Percentiles rank a stretch among this genome's conserved stretches.
phyloP scores from a whole-genome alignment of 2,888 invertebrate genomes.

The Ligdia adustata region DNA sequence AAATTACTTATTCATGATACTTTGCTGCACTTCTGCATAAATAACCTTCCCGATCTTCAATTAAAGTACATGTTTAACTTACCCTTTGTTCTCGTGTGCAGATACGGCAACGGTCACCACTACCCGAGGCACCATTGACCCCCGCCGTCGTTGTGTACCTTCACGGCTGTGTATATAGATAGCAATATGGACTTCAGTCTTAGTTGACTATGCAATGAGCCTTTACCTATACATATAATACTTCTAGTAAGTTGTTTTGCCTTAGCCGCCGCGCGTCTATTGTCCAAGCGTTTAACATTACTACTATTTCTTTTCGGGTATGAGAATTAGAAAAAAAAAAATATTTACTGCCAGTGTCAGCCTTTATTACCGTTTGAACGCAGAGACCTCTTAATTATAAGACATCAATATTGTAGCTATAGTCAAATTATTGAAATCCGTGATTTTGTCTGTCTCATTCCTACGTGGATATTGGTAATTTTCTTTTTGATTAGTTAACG shows the following conservation, averaged over 20 bases:
- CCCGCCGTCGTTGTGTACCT: constrained; percentile 47
- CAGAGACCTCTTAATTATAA: constrained; percentile 32
- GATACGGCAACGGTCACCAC: constrained; percentile 73
- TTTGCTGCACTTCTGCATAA: no score
- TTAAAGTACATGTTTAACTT: no score
- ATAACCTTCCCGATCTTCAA: no score
- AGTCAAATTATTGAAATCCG: constrained; percentile 39
- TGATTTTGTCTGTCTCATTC: constrained; percentile 31
- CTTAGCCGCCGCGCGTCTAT: constrained; percentile 30
- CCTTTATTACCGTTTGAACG: constrained; percentile 45
- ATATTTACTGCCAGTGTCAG: constrained; percentile 54
- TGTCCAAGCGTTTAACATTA: constrained; percentile 30
- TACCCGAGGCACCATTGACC: constrained; percentile 79
- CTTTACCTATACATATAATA: constrained; percentile 18
- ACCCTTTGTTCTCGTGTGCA: constrained; percentile 31
- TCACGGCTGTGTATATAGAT: constrained; percentile 59
- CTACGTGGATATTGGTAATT: no score
- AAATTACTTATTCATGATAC: no score
- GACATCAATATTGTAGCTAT: constrained; percentile 37
- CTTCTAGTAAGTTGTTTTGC: constrained; percentile 27
- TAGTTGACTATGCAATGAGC: constrained; percentile 49
- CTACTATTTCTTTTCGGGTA: constrained; percentile 29
- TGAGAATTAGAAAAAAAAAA: constrained; percentile 33
- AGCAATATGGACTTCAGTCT: constrained; percentile 59
- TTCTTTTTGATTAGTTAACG: no score